Percentiles rank a stretch among this genome's conserved stretches.
phyloP scores from a whole-genome alignment of 1,140 invertebrate genomes.

The Stegodyphus mimosarum region DNA sequence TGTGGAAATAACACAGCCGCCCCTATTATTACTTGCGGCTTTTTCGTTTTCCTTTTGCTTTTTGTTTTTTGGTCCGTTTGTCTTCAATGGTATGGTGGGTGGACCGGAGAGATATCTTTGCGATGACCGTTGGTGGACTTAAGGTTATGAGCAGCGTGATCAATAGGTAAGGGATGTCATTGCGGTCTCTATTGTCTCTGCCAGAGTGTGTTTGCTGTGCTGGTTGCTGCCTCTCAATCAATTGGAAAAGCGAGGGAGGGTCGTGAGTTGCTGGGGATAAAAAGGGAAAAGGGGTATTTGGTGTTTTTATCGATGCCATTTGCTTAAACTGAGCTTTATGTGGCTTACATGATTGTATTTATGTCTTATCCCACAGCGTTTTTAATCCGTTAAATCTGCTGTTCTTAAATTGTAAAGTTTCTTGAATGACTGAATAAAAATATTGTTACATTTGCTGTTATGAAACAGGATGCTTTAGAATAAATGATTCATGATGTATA shows the following conservation, averaged over 20 bases:
- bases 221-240: background rate
- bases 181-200: background rate
- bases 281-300: too few relatives aligned
- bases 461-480: too few relatives aligned
- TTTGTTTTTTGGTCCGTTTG: background rate
- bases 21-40: slow-evolving; percentile 5
- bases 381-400: too few relatives aligned
- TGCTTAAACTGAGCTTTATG: too few relatives aligned
- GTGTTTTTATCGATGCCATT: too few relatives aligned
- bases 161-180: background rate
- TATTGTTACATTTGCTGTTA: too few relatives aligned
- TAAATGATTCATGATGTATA: too few relatives aligned
- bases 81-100: background rate
- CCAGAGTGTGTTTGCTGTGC: background rate
- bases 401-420: too few relatives aligned
- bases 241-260: background rate
- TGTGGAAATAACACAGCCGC: background rate
- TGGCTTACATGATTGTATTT: too few relatives aligned
- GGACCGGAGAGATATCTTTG: background rate
- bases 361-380: too few relatives aligned
- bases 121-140: background rate
- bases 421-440: too few relatives aligned
- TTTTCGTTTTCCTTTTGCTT: background rate
- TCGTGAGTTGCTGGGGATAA: too few relatives aligned
- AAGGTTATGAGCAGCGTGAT: background rate